phyloP scores from a whole-genome alignment of 2,113 vertebrate genomes.

The Ariopsis seemanni region DNA sequence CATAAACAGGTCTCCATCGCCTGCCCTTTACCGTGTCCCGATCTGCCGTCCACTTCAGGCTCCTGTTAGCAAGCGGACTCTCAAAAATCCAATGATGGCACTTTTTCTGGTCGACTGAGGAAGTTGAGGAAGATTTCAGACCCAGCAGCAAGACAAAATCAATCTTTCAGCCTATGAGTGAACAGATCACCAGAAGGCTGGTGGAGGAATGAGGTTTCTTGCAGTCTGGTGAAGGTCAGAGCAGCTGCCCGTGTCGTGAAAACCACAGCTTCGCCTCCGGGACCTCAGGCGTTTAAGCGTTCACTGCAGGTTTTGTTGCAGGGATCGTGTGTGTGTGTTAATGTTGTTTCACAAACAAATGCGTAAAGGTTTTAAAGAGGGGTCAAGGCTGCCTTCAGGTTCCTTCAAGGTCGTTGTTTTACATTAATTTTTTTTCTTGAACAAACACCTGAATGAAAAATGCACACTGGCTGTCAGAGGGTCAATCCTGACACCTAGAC shows the following conservation, averaged over 20 bases:
- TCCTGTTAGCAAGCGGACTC: slow-evolving; percentile 73
- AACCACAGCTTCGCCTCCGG: not conserved
- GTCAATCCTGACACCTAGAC: slow-evolving; percentile 51
- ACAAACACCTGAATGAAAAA: slow-evolving; percentile 42
- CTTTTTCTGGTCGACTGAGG: not conserved
- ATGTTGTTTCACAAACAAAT: slow-evolving; percentile 22
- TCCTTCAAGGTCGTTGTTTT: not conserved
- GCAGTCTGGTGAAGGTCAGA: slow-evolving; percentile 24
- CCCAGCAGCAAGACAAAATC: slow-evolving; percentile 35
- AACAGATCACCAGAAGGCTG: slow-evolving; percentile 27
- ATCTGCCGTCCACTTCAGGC: slow-evolving; percentile 70
- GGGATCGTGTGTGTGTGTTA: not conserved
- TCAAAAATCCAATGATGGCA: slow-evolving; percentile 75
- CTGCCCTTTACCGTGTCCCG: slow-evolving; percentile 81
- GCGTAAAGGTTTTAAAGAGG: slow-evolving; percentile 40
- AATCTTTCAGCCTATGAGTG: not conserved
- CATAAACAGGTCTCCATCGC: slow-evolving; percentile 82
- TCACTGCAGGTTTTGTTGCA: slow-evolving; percentile 29
- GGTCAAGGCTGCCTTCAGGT: not conserved
- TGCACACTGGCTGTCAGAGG: slow-evolving; percentile 40
- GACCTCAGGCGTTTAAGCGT: slow-evolving; percentile 12
- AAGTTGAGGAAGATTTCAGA: slow-evolving; percentile 30
- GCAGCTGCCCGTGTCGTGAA: slow-evolving; percentile 31
- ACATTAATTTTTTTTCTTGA: not conserved
- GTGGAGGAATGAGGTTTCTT: not conserved